phyloP scores from a whole-genome alignment of 2,113 vertebrate genomes.

The Numida meleagris region DNA sequence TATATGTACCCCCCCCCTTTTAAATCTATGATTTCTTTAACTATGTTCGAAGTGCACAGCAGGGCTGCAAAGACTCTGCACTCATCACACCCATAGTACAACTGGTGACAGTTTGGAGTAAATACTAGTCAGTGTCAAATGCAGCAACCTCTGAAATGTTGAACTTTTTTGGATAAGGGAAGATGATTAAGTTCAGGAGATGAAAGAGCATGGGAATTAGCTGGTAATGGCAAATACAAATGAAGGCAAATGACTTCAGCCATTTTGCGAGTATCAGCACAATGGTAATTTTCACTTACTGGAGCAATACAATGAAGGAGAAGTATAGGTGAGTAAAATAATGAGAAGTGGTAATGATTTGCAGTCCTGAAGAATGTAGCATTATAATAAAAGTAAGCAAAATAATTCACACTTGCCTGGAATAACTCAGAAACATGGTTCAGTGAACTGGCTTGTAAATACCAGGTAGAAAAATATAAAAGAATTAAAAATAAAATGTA shows the following conservation, averaged over 20 bases:
- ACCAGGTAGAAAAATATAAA: neutral
- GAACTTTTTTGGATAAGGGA: neutral
- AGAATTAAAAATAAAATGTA: neutral
- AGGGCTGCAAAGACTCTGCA: neutral
- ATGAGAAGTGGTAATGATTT: neutral
- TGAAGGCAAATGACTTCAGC: neutral
- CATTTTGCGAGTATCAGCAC: neutral
- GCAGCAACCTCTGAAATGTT: neutral
- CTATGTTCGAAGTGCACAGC: neutral
- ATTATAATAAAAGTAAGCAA: neutral
- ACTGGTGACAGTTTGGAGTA: neutral
- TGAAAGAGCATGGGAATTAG: neutral
- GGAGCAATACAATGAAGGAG: neutral
- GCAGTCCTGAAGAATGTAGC: neutral
- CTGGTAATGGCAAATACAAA: neutral
- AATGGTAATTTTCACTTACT: neutral
- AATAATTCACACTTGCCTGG: neutral
- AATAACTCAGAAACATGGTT: neutral
- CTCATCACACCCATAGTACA: fast-evolving
- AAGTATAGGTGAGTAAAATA: neutral
- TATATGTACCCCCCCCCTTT: neutral
- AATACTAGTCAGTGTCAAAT: neutral
- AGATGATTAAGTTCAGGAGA: neutral
- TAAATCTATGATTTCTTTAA: neutral
- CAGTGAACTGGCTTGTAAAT: neutral